Conservation (phyloP, 2,113 vertebrate species). For the Blennius ocellaris region DNA sequence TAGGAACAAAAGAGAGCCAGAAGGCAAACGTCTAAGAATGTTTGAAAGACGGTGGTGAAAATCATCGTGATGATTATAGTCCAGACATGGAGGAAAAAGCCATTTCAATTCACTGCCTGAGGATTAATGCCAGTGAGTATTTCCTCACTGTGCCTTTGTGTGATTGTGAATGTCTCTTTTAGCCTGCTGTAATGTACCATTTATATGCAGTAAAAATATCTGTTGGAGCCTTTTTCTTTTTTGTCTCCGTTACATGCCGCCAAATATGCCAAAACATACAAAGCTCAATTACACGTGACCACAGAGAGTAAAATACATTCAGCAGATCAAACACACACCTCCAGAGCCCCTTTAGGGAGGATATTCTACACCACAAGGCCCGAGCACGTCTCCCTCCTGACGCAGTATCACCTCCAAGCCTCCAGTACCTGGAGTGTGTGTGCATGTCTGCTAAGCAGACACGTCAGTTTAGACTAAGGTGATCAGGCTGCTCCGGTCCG, state of each 20-base stretch:
- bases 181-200: constrained; percentile 49
- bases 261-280: constrained; percentile 72
- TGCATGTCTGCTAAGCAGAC: constrained; percentile 78
- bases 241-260: constrained; percentile 61
- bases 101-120: constrained; percentile 57
- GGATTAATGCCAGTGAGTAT: constrained; percentile 73
- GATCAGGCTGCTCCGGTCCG: constrained; percentile 78
- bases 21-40: constrained; percentile 36
- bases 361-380: constrained; percentile 67
- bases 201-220: constrained; percentile 54
- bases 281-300: constrained; percentile 65
- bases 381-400: constrained; percentile 56
- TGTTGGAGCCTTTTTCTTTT: constrained; percentile 32
- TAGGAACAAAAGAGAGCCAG: constrained; percentile 31
- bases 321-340: constrained; percentile 68
- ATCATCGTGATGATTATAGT: constrained; percentile 59
- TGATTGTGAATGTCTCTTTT: constrained; percentile 43
- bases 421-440: constrained; percentile 60
- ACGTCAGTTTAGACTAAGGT: constrained; percentile 90
- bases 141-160: constrained; percentile 59
- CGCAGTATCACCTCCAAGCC: constrained; percentile 56
- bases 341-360: constrained; percentile 59
- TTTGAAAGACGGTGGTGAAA: constrained; percentile 60
- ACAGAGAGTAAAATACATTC: constrained; percentile 57
- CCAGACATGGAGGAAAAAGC: constrained; percentile 56